Base-by-base conservation (phyloP, 2,888 invertebrate genomes). In the Oscheius sp. region DNA sequence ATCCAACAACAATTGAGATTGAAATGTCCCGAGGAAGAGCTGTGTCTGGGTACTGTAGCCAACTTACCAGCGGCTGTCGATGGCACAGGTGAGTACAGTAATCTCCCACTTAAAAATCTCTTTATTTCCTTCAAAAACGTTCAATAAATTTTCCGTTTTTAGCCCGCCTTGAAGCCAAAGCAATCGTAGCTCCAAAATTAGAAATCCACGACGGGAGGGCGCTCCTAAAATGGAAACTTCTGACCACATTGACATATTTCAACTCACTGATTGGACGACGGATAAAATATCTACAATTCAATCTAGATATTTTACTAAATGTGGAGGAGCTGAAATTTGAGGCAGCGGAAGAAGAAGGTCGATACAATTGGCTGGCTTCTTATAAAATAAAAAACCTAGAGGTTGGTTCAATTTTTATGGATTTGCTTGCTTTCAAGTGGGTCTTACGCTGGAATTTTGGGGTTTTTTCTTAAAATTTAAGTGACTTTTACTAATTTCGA, bases 311-410 rank as follows among this genome's bases (percentile, higher is more conserved):
- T 18, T 12, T 56, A 12, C 55, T 72, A 7, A 56, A 49, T 35
- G 66, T 72, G 13, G 43, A 59, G 27, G 63, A 71, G 18, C n/a
- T 72, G 35, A 64, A 70, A 35, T 59, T 70, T 25, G 55, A 35
- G 25, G 59, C 35, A 1, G 55, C 64, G 0, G 46, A 55, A 23
- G 56, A 64, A 52, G 66, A 64, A 43, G 66, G 72, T 16, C n/a
- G 46, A 2, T 72, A 72, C 59, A 56, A 66, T 21, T 72, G 72
- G 72, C 49, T 35, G 29, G 72, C 72, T 16, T 29, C 68, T 18
- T 72, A 72, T 23, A 58, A 59, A 16, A 61, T 59, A n/a, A 41
- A 45, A 12, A 25, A 70, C 1, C 49, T 70, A 9, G 61, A 70
- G 70, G 70, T 70, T 41, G 43, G 55, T 55, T 29, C 7, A 9